Evolutionary conservation across 2,797 vertebrate species (phyloP), one percentile per base, ranked within the genome.

Genomic region (Podarcis lilfordi): DNA sequence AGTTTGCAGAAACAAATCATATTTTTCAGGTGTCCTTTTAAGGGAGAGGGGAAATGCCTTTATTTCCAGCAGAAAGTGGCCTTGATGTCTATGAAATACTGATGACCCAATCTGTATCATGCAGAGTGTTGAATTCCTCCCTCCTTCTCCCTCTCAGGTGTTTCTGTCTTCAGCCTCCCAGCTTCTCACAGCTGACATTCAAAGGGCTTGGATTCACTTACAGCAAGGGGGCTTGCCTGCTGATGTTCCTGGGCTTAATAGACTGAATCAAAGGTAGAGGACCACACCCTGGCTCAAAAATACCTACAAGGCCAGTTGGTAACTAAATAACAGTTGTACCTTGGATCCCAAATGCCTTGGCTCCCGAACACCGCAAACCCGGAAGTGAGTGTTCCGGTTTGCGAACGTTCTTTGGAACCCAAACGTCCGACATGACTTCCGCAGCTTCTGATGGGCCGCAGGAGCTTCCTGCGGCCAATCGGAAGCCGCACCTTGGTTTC

Each of bases 171-270:
- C 77, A 68, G 92, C 93, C 91, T 92, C 90, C 89, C 93, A 93
- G 90, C 93, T 93, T 79, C 89, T 92, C 32, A 90, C 91, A 76
- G 86, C 91, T 82, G 89, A 92, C 89, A 92, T 93, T 86, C 92
- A 88, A 66, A 92, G 83, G 27, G 90, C 88, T 43, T 93, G 91
- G 92, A 89, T 94, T 91, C 93, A 95, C 90, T 90, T 95, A 86
- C 95, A 95, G 91, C 91, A 92, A 90, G 89, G 93, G 91, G 93
- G 92, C 19, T 66, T 92, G 59, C 82, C 89, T 91, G 91, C 85
- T 89, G 86, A 94, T 93, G 92, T 96, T 75, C 94, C 88, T 69
- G 89, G 84, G 87, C 90, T 95, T 94, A 95, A 96, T 92, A 90
- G 87, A 91, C 88, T 90, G 74, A 91, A 89, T 69, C 80, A 93